Conservation (phyloP, 2,113 vertebrate species). For the Myrmecobius fasciatus region DNA sequence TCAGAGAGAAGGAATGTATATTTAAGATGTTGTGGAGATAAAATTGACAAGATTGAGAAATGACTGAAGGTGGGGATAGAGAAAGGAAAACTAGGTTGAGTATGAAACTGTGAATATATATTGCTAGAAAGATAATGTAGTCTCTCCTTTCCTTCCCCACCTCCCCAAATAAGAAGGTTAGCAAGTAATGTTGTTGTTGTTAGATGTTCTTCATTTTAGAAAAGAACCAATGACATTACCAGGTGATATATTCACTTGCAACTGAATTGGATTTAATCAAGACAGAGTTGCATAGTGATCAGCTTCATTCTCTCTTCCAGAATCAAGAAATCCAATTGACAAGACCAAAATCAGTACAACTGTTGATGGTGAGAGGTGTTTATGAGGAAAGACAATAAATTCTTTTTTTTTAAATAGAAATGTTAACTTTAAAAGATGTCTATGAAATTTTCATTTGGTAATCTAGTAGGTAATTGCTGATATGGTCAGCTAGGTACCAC, state of each 20-base stretch:
- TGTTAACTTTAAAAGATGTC: not conserved
- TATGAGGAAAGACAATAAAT: not conserved
- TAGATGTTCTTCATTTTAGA: not conserved
- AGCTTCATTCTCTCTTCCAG: not conserved
- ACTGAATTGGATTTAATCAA: not conserved
- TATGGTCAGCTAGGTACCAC: not conserved
- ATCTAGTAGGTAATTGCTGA: not conserved
- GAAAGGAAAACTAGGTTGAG: not conserved
- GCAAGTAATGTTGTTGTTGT: not conserved
- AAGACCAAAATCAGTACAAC: not conserved
- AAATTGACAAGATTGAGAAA: not conserved
- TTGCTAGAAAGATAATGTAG: not conserved
- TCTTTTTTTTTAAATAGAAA: not conserved
- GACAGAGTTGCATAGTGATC: not conserved
- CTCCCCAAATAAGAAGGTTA: not conserved
- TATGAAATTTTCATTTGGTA: not conserved
- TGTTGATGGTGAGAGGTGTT: not conserved
- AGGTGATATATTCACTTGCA: no score
- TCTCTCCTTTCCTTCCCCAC: not conserved
- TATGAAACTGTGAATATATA: not conserved
- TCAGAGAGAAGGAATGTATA: not conserved
- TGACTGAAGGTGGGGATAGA: not conserved
- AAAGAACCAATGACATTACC: not conserved
- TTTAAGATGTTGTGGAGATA: not conserved
- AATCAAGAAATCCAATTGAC: not conserved